Base-by-base conservation (phyloP, 2,113 vertebrate species). In the Lepidiolamprologus cunningtoni region DNA sequence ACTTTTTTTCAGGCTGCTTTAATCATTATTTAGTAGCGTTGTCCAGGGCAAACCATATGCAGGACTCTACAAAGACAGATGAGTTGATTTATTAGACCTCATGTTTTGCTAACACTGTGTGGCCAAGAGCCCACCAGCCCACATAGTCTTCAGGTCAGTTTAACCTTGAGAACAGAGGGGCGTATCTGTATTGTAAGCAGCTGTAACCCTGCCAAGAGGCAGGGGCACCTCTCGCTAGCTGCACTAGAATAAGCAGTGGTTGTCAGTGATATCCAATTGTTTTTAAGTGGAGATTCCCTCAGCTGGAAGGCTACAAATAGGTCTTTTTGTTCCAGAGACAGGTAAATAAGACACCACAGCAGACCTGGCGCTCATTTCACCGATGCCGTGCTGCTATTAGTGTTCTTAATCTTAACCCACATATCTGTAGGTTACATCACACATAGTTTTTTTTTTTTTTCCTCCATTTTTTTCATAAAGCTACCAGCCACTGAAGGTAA, bases 101-200 rank as follows among this genome's bases (percentile, higher is more conserved):
- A 26, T 94, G 95, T 95, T 92, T 96, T 95, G 93, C 94, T 94
- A 95, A 92, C 88, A 82, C 85, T 47, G 86, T 86, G 89, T 95
- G 93, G 95, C 95, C 91, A 85, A 82, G 90, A 57, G 93, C 92
- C 94, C 93, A 83, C 66, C 89, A 83, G 92, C 93, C 92, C 93
- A 90, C 90, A 58, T 82, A 87, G 92, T 91, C 91, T 92, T 82
- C 89, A 91, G 94, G 94, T 93, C 94, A 87, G 76, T 96, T 96
- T 97, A 96, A 97, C 96, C 96, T 96, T 96, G 93, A 96, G 92
- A 87, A 37, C 84, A 80, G 88, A 84, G 86, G 92, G 91, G 85
- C 89, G 63, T 40, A 91, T 66, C 61, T 68, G 86, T 89, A 81
- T 82, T 83, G 84, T 87, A 83, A 85, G 90, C 86, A 68, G 93